Evolutionary conservation across 30 jellyfish, hydroid and myxozoan species (phyloP), one percentile per base, ranked within the genome.

Genomic region (Pseudorhiza aurosa): DNA sequence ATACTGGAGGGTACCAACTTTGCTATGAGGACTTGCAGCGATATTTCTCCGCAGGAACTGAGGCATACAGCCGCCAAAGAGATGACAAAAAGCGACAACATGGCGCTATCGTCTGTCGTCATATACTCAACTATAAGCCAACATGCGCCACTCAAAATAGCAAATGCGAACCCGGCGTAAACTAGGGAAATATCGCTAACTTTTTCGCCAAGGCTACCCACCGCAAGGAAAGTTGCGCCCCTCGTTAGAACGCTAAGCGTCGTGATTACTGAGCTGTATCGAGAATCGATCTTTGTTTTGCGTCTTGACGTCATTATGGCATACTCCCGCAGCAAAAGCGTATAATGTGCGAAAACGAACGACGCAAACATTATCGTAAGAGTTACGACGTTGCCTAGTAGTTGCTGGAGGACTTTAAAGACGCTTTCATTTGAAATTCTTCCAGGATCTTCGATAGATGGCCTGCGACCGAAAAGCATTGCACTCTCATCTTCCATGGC

Each of bases 181-280:
- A 55, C 56, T 24, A 55, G 37, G 15, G 85, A 50, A 10, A 72
- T 74, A n/a, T 72, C 62, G 47, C 85, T 74, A 4, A 72, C 74
- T 22, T 56, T 72, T n/a, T 72, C 85, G 26, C 85, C 85, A 26
- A 72, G 33, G 74, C 85, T 53, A 28, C 85, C 85, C 10, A 72
- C 85, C 22, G 53, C 73, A 15, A 72, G 50, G 32, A 40, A 72
- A 14, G 85, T 72, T 40, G 73, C 85, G 29, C 85, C 85, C 29
- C 44, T 72, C 19, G 85, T 56, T 14, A 72, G 42, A 36, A 72
- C 73, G 39, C 64, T 19, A 49, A 72, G 58, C 39, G 85, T 72
- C 24, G 21, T 24, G 1, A 53, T 14, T 19, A 72, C 74, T 19
- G 85, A 72, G 39, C 53, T 43, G 50, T 72, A 72, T 30, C 62